Conservation (phyloP, 1,140 invertebrate species). For the Brachionus paranguensis region DNA sequence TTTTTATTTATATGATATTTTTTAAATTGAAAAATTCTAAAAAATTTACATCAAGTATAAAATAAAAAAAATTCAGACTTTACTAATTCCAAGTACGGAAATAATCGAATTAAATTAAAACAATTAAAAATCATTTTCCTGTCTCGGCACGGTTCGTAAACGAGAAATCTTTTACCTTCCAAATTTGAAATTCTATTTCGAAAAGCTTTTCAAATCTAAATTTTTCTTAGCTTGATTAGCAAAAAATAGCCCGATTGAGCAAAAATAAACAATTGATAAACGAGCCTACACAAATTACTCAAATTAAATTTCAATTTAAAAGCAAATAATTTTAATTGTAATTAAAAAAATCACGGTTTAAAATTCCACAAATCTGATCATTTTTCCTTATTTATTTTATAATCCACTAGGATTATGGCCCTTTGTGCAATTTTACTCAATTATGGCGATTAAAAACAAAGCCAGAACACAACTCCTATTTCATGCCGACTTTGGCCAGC, state of each 20-base stretch:
- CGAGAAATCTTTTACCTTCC: background rate
- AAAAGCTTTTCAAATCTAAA: background rate
- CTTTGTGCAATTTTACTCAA: conserved; percentile 1
- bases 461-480: background rate
- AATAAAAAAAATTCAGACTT: background rate
- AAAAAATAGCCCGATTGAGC: background rate
- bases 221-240: background rate
- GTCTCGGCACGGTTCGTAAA: background rate
- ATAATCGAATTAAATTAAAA: background rate
- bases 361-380: background rate
- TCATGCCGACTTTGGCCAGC: background rate
- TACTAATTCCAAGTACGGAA: background rate
- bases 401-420: background rate
- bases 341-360: background rate
- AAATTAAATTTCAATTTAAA: background rate
- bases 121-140: background rate
- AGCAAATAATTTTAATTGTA: background rate
- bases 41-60: too few relatives aligned
- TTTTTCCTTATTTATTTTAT: background rate
- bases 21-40: background rate
- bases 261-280: background rate
- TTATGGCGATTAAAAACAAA: background rate
- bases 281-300: background rate
- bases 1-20: background rate
- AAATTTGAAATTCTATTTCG: background rate